These are phyloP conservation scores for Alosa sapidissima DNA, from an alignment of 2,797 vertebrate genomes.

Conservation along the genomic window DNA sequence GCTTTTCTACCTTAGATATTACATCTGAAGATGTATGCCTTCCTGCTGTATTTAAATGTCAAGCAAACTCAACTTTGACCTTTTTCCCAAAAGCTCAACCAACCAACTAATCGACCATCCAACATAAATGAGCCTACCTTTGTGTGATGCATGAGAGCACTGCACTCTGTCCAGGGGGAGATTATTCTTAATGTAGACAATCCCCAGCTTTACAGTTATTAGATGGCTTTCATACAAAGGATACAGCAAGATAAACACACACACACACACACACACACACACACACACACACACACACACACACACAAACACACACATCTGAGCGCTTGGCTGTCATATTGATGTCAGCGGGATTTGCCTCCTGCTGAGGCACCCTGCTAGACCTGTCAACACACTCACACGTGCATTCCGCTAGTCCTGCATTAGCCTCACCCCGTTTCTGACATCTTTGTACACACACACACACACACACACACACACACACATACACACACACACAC, in stretches of 20 bases:
- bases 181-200: neutral
- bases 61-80: neutral
- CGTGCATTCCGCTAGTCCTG: neutral
- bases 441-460: neutral
- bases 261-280: neutral
- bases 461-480: neutral
- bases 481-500: neutral
- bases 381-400: neutral
- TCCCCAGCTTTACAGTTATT: neutral
- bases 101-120: neutral
- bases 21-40: neutral
- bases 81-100: neutral
- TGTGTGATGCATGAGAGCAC: neutral
- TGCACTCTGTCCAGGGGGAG: neutral
- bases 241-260: neutral
- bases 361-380: neutral
- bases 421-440: neutral
- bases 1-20: neutral
- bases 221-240: neutral
- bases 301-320: too few relatives aligned
- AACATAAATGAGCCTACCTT: neutral
- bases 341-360: neutral
- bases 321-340: neutral
- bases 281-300: too few relatives aligned
- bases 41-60: neutral